phyloP scores from a whole-genome alignment of 2,113 vertebrate species.

The Spea multiplicata region DNA sequence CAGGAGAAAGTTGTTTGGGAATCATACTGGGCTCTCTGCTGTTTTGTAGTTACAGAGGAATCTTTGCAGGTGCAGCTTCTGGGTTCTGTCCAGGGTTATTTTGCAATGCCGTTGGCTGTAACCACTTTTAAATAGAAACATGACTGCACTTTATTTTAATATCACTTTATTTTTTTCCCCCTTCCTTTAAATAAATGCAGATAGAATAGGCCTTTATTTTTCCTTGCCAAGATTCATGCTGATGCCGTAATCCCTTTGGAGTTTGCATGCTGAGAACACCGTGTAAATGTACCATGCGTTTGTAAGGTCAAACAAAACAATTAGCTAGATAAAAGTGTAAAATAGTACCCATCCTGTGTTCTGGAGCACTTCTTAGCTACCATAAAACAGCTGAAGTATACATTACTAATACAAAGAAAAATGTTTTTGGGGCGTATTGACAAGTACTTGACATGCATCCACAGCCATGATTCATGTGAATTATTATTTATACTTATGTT shows the following conservation, averaged over 20 bases:
- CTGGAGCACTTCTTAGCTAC: conserved; percentile 1
- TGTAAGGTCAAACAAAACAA: conserved; percentile 44
- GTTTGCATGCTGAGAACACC: conserved; percentile 51
- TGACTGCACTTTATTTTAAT: conserved; percentile 58
- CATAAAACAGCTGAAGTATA: conserved; percentile 21
- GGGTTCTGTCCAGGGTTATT: conserved; percentile 64
- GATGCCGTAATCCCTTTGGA: conserved; percentile 53
- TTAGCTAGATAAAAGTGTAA: conserved; percentile 44
- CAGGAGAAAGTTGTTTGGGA: conserved; percentile 64
- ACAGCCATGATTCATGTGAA: conserved; percentile 22
- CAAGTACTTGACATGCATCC: conserved; percentile 26
- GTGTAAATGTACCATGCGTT: conserved; percentile 38
- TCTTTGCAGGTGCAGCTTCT: conserved; percentile 66
- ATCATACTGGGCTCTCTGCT: conserved; percentile 49
- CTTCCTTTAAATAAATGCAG: conserved; percentile 48
- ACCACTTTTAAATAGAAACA: conserved; percentile 62
- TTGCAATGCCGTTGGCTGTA: conserved; percentile 64
- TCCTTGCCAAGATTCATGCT: conserved; percentile 52
- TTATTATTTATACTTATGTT: conserved; percentile 36
- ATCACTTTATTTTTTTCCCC: conserved; percentile 49
- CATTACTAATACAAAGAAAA: conserved; percentile 14
- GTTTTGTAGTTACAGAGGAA: conserved; percentile 59
- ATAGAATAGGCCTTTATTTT: conserved; percentile 48
- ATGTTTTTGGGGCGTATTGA: conserved; percentile 27
- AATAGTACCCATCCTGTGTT: conserved; percentile 24